Evolutionary conservation across 2,888 invertebrate genomes (phyloP).

Genomic region (Stenichneumon culpator): DNA sequence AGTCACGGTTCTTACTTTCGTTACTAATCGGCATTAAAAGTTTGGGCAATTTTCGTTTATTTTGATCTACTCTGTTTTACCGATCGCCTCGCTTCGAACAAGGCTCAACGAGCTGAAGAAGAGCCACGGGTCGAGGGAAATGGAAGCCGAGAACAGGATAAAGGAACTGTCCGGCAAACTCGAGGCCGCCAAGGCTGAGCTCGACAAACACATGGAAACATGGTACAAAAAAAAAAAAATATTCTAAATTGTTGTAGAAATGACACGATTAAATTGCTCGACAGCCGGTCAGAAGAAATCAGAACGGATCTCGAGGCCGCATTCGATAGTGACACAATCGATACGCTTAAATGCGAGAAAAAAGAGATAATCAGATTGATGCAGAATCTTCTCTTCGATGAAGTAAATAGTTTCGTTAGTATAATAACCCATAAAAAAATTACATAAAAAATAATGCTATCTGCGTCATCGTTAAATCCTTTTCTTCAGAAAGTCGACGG

Average conservation of each 20-base stretch:
- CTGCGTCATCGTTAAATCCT: background rate
- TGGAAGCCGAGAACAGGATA: slow-evolving; percentile 67
- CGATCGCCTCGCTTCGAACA: slow-evolving; percentile 31
- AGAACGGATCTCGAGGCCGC: slow-evolving; percentile 70
- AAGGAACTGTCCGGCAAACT: slow-evolving; percentile 71
- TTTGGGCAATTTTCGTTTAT: background rate
- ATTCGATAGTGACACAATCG: slow-evolving; percentile 82
- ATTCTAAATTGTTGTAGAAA: background rate
- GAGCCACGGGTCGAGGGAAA: slow-evolving; percentile 74
- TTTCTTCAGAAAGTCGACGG: slow-evolving; percentile 79
- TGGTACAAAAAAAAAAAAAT: background rate
- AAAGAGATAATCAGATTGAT: slow-evolving; percentile 86
- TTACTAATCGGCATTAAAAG: slow-evolving; percentile 30
- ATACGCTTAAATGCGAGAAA: slow-evolving; percentile 85
- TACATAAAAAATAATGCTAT: background rate
- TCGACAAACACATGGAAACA: slow-evolving; percentile 71
- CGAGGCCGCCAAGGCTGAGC: slow-evolving; percentile 54
- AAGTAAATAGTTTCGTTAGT: slow-evolving; percentile 40
- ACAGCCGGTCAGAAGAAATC: slow-evolving; percentile 54
- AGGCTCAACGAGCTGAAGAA: slow-evolving; percentile 78
- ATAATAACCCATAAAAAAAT: background rate
- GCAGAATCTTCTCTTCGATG: slow-evolving; percentile 80
- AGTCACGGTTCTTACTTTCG: slow-evolving; percentile 74
- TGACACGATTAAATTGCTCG: background rate
- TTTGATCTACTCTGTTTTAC: slow-evolving; percentile 22